Conservation (phyloP, 2,888 invertebrate species). For the Lasioglossum lativentre region DNA sequence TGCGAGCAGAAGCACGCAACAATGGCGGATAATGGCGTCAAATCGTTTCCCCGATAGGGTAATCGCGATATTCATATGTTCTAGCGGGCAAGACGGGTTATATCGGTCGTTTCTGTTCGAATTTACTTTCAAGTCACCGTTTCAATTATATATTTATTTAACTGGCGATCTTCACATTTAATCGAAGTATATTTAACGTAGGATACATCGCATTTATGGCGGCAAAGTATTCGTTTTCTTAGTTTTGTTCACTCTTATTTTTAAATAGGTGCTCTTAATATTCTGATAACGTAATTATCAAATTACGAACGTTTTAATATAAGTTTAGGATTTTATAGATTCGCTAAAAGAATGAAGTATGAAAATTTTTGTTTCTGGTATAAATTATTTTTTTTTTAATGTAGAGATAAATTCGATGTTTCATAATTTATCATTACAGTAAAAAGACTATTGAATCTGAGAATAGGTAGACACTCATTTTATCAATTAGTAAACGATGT, state of each 20-base stretch:
- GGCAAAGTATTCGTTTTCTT: neutral
- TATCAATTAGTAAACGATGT: neutral
- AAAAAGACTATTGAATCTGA: neutral
- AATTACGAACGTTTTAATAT: neutral
- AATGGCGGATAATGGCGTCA: constrained; percentile 7
- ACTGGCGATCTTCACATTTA: neutral
- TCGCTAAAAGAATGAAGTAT: neutral
- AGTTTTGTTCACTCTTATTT: neutral
- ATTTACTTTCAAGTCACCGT: neutral
- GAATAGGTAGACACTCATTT: neutral
- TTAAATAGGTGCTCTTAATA: neutral
- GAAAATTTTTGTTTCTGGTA: neutral
- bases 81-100: neutral
- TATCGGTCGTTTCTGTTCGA: neutral
- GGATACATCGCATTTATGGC: neutral
- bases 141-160: neutral
- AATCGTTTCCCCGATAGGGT: constrained; percentile 39
- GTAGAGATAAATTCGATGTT: neutral
- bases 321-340: neutral
- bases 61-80: neutral
- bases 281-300: neutral
- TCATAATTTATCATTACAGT: neutral
- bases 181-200: neutral
- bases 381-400: neutral
- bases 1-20: constrained; percentile 9